A percentile compares a stretch with the other conserved stretches of the same genome.
phyloP scores from a whole-genome alignment of 2,797 vertebrate species.

The Limosa lapponica region DNA sequence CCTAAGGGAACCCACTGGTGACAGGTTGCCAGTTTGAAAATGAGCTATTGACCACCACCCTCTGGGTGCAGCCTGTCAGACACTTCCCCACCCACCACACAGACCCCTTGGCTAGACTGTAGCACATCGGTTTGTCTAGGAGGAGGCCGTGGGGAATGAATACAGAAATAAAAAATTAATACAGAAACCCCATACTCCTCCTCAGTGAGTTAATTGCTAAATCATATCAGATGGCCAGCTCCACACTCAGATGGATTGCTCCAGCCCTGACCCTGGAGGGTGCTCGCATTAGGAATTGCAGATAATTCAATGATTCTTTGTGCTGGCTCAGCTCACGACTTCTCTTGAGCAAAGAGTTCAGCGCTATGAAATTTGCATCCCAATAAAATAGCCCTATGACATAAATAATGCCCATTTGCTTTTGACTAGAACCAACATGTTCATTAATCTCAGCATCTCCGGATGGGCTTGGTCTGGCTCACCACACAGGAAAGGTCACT shows the following conservation, averaged over 20 bases:
- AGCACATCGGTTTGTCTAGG: background rate
- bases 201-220: background rate
- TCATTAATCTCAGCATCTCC: background rate
- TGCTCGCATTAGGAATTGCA: background rate
- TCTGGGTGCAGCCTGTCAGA: background rate
- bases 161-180: background rate
- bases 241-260: background rate
- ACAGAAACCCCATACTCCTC: background rate
- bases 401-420: background rate
- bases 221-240: background rate
- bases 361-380: background rate
- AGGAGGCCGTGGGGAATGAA: background rate
- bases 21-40: background rate
- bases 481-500: background rate
- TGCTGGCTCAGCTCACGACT: conserved; percentile 21
- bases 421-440: background rate
- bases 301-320: conserved; percentile 30
- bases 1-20: background rate
- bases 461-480: background rate
- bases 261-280: background rate
- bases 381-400: background rate
- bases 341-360: conserved; percentile 14
- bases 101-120: background rate
- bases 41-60: background rate
- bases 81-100: background rate